Percentiles rank a stretch among this genome's conserved stretches.
Evolutionary conservation across 2,797 vertebrate species (phyloP).

Genomic region (Sciurus vulgaris): DNA sequence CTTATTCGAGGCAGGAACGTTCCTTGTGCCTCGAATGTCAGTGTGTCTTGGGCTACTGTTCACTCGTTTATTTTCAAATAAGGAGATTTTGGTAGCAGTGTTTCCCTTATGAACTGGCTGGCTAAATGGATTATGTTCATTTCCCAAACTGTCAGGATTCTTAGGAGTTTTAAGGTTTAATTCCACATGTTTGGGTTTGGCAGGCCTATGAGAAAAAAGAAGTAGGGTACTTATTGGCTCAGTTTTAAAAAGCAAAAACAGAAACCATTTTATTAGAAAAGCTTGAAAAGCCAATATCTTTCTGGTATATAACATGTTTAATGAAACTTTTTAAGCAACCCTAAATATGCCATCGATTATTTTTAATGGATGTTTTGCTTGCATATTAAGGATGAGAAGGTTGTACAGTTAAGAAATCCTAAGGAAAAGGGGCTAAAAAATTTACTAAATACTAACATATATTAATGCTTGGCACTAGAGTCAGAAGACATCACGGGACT

Average conservation of each 20-base stretch:
- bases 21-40: slow-evolving; percentile 84
- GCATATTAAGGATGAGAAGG: not conserved
- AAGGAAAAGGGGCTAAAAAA: not conserved
- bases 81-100: slow-evolving; percentile 90
- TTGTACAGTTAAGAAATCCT: slow-evolving; percentile 34
- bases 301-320: not conserved
- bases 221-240: slow-evolving; percentile 58
- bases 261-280: not conserved
- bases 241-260: slow-evolving; percentile 67
- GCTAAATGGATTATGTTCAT: slow-evolving; percentile 85
- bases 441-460: not conserved
- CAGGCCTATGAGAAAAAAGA: slow-evolving; percentile 87
- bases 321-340: slow-evolving; percentile 15
- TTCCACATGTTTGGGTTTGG: slow-evolving; percentile 90
- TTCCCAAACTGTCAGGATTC: slow-evolving; percentile 85
- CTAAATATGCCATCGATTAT: slow-evolving; percentile 23
- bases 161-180: slow-evolving; percentile 88
- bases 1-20: slow-evolving; percentile 76
- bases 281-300: not conserved
- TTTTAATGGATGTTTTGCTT: slow-evolving; percentile 32
- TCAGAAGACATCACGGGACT: not conserved
- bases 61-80: slow-evolving; percentile 92
- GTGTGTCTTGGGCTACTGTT: slow-evolving; percentile 85
- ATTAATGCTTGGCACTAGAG: not conserved
- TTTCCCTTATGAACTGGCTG: slow-evolving; percentile 88